These are phyloP conservation scores for Acrocera orbiculus DNA, from an alignment of 2,888 invertebrate species.

Conservation along the genomic window DNA sequence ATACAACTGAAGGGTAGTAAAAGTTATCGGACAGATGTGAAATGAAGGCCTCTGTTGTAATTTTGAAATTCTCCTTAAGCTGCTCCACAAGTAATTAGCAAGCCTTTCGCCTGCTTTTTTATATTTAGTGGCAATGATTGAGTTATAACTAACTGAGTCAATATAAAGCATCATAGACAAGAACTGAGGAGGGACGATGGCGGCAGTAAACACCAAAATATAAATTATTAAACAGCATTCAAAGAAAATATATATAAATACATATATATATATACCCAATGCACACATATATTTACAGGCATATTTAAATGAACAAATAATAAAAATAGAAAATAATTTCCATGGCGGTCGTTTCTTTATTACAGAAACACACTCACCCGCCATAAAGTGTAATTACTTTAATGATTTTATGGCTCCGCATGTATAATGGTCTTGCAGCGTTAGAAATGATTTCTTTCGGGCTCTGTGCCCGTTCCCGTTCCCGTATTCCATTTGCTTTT, in stretches of 20 bases:
- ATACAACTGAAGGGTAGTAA: too few species aligned
- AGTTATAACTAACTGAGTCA: too few species aligned
- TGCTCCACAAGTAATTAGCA: too few species aligned
- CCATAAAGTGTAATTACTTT: conserved; percentile 19
- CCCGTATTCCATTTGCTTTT: too few species aligned
- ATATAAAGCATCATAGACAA: conserved; percentile 6
- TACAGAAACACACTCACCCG: conserved; percentile 15
- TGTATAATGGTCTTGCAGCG: conserved; percentile 12
- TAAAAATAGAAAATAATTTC: conserved; percentile 11
- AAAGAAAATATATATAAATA: conserved; percentile 7
- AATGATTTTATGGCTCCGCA: conserved; percentile 18
- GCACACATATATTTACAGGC: conserved; percentile 1
- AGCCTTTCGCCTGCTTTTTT: too few species aligned
- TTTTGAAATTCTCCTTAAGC: too few species aligned
- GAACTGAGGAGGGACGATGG: conserved; percentile 4
- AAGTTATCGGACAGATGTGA: too few species aligned
- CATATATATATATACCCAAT: conserved; percentile 4
- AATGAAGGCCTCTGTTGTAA: too few species aligned
- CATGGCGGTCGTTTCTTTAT: conserved; percentile 13
- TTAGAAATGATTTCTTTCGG: conserved; percentile 12
- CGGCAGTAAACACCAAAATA: conserved; percentile 6
- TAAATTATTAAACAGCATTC: too few species aligned
- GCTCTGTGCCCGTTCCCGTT: conserved; percentile 4
- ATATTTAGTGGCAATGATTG: too few species aligned
- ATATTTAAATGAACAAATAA: conserved; percentile 6